These are phyloP conservation scores for Orthonychiurus folsomi DNA, from an alignment of 2,888 invertebrate species.

Conservation along the genomic window DNA sequence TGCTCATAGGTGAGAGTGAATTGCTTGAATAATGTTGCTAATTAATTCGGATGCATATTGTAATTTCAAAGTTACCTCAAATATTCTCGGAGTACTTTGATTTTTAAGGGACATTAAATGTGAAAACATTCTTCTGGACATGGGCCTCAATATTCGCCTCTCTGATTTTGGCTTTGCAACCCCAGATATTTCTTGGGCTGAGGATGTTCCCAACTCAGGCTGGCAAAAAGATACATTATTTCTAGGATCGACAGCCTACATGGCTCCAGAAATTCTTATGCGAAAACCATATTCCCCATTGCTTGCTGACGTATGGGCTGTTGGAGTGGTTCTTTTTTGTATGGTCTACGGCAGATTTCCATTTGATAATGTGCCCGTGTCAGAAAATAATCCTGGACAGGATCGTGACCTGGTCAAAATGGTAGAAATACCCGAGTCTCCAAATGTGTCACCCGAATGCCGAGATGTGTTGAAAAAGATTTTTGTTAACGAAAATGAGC, in stretches of 20 bases:
- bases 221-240: slow-evolving; percentile 11
- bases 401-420: too few relatives aligned
- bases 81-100: too few relatives aligned
- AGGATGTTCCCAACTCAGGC: slow-evolving; percentile 10
- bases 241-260: slow-evolving; percentile 19
- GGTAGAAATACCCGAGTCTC: neutral
- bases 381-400: too few relatives aligned
- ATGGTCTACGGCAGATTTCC: slow-evolving; percentile 19
- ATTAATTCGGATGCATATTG: too few relatives aligned
- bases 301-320: slow-evolving; percentile 21
- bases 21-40: neutral
- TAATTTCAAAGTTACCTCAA: too few relatives aligned
- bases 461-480: slow-evolving; percentile 8
- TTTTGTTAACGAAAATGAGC: slow-evolving; percentile 12
- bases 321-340: slow-evolving; percentile 17
- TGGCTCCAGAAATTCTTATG: slow-evolving; percentile 16
- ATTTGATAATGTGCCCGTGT: slow-evolving; percentile 3
- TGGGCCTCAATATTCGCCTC: slow-evolving; percentile 9
- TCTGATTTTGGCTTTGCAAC: slow-evolving; percentile 21
- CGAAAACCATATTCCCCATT: slow-evolving; percentile 15
- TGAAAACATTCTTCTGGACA: slow-evolving; percentile 21
- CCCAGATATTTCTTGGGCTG: slow-evolving; percentile 16
- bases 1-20: slow-evolving; percentile 19
- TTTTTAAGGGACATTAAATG: slow-evolving; percentile 24
- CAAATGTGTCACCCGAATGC: neutral